Evolutionary conservation across 2,113 vertebrate species (phyloP), one percentile per base, ranked within the genome.

Genomic region (Strigops habroptila): DNA sequence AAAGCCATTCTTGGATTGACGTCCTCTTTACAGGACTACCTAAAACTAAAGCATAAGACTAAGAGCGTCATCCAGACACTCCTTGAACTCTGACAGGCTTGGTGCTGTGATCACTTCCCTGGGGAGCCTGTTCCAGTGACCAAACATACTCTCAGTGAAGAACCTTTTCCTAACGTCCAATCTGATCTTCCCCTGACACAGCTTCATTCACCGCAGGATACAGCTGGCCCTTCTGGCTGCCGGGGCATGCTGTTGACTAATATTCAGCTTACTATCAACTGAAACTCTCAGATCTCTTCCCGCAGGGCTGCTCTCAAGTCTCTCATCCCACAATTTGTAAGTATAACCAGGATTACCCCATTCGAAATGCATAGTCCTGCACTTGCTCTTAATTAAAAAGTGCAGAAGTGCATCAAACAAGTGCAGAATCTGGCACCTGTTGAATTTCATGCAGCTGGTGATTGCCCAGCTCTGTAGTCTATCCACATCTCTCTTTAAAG

Each of bases 221-320:
- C 22, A 59, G 33, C 7, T 59, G 57, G 14, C 57, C 24, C 3
- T 68, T 80, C n/a, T 68, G 28, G 12, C n/a, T 86, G 21, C 9
- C 12, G 46, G 17, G n/a, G 13, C 30, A 46, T 10, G 9, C 43
- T n/a, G 23, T 25, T 59, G 44, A 44, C 21, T 41, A 14, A 13
- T 43, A 48, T 39, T 67, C 37, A 51, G 10, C 31, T 79, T 59
- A 28, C 13, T 28, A 28, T 10, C 52, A 41, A 46, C 18, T 17
- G 10, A 52, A 3, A 39, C 3, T 2, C 14, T 9, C 9, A 11
- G 13, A 62, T 74, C 4, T 35, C 22, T 69, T 55, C 48, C 48
- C 2, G 0, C 1, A 3, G 7, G 10, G 12, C n/a, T 91, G 30
- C 18, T 55, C 7, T 75, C n/a, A 31, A 49, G 13, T 19, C 27